These are phyloP conservation scores for Magallana nippona DNA, from an alignment of 2,888 invertebrate genomes.

Conservation along the genomic window DNA sequence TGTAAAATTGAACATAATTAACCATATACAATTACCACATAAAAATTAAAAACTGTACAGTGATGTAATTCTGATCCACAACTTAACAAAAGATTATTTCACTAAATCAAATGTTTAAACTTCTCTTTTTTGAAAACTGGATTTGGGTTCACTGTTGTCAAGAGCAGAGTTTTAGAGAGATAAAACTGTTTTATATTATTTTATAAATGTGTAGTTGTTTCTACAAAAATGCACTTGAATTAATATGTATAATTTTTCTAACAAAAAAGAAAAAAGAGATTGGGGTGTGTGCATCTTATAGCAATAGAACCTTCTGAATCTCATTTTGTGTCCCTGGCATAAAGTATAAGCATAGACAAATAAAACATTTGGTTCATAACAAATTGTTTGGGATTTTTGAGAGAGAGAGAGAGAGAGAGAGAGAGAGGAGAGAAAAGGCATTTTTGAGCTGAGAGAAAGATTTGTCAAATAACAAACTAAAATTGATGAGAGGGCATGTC, in stretches of 20 bases:
- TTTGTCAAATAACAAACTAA: not conserved
- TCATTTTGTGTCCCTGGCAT: constrained; percentile 27
- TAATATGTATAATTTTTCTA: too few relatives aligned
- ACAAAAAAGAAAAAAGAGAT: not conserved
- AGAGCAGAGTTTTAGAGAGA: too few relatives aligned
- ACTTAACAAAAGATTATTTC: too few relatives aligned
- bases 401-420: not conserved
- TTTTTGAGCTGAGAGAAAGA: too few relatives aligned
- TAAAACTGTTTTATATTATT: not conserved
- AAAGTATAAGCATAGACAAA: constrained; percentile 27
- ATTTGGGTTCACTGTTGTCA: too few relatives aligned
- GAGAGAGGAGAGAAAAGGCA: not conserved
- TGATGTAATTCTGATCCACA: too few relatives aligned
- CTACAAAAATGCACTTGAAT: not conserved
- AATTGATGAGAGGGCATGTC: not conserved
- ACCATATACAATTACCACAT: too few relatives aligned
- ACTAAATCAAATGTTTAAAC: too few relatives aligned
- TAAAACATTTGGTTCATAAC: constrained; percentile 12
- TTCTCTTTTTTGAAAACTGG: too few relatives aligned
- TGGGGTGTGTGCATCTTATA: not conserved
- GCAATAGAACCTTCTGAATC: constrained; percentile 5
- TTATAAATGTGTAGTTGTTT: not conserved
- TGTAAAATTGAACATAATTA: too few relatives aligned
- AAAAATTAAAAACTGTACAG: too few relatives aligned
- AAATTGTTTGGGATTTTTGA: not conserved